Percentiles rank a stretch among this genome's conserved stretches.
Evolutionary conservation across 2,113 vertebrate genomes (phyloP).

Genomic region (Thymallus thymallus): DNA sequence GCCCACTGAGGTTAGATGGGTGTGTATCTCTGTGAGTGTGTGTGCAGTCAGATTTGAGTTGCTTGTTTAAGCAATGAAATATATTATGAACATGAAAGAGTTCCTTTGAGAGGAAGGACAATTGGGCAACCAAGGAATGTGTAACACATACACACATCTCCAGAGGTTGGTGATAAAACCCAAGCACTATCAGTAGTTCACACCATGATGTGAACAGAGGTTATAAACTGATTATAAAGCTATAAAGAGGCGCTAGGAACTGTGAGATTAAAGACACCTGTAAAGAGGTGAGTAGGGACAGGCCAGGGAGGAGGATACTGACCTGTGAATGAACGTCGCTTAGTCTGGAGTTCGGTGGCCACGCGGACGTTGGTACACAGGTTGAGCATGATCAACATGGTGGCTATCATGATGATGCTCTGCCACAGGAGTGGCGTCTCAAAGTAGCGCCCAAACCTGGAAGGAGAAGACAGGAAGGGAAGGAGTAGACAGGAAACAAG

Average conservation of each 20-base stretch:
- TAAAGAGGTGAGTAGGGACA: background rate
- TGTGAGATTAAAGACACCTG: background rate
- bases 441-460: slow-evolving; percentile 89
- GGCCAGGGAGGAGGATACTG: slow-evolving; percentile 44
- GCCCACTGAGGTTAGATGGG: too few relatives aligned
- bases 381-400: slow-evolving; percentile 94
- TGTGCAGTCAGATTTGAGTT: too few relatives aligned
- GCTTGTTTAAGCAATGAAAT: too few relatives aligned
- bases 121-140: background rate
- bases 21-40: too few relatives aligned
- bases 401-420: slow-evolving; percentile 92
- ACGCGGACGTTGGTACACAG: slow-evolving; percentile 89
- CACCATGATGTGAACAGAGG: background rate
- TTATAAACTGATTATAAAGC: background rate
- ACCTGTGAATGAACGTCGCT: slow-evolving; percentile 91
- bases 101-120: too few relatives aligned
- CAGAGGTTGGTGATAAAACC: background rate
- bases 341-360: slow-evolving; percentile 81
- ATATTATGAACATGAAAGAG: too few relatives aligned
- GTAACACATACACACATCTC: background rate
- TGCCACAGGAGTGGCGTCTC: slow-evolving; percentile 92
- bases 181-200: background rate
- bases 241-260: background rate
- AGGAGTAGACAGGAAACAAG: slow-evolving; percentile 62
- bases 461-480: background rate